Percentiles rank a stretch among this genome's conserved stretches.
These are phyloP conservation scores for Stegodyphus dumicola DNA, from an alignment of 1,140 invertebrate genomes.

Conservation along the genomic window DNA sequence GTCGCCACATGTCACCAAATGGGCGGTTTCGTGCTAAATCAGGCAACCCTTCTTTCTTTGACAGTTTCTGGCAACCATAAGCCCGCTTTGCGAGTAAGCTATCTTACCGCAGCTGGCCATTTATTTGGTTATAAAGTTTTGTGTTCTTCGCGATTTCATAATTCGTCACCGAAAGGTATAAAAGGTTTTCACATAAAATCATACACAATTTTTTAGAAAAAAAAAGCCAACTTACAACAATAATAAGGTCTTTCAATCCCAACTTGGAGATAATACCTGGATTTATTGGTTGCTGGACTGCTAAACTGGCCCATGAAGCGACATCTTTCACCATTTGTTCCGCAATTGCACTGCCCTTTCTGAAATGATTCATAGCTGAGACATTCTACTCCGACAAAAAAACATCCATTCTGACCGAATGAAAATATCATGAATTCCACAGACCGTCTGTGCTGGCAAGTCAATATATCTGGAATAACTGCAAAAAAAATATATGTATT, in stretches of 20 bases:
- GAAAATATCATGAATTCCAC: constrained; percentile 19
- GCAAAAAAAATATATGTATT: neutral
- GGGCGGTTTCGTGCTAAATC: no score
- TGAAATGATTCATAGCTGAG: constrained; percentile 2
- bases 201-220: no score
- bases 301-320: constrained; percentile 27
- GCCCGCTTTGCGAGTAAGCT: no score
- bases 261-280: constrained; percentile 11
- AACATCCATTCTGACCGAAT: constrained; percentile 8
- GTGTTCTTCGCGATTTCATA: no score
- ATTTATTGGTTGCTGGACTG: neutral
- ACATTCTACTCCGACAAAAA: constrained; percentile 39
- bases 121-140: no score
- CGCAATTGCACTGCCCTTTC: constrained; percentile 26
- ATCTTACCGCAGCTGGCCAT: no score
- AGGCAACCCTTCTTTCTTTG: no score
- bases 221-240: neutral
- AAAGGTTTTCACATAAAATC: neutral
- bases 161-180: no score
- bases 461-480: constrained; percentile 7
- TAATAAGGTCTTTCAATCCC: constrained; percentile 25
- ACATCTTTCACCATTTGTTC: constrained; percentile 2
- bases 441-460: constrained; percentile 8
- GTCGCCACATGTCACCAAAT: no score
- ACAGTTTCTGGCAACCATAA: no score